A percentile compares a stretch with the other conserved stretches of the same genome.
phyloP scores from a whole-genome alignment of 1,140 invertebrate species.

The Papilio machaon region DNA sequence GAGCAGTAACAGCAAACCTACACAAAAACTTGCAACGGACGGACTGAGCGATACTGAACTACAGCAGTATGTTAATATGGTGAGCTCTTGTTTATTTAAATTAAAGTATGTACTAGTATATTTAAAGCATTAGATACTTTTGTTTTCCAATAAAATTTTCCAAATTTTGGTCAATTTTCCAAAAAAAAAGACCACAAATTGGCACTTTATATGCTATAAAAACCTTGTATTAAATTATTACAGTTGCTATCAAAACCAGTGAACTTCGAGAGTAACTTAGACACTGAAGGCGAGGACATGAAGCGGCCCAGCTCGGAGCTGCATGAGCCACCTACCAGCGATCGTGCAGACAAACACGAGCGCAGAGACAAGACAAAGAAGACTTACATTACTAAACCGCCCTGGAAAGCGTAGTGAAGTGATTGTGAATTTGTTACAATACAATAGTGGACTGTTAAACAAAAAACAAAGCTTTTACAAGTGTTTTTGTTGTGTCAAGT shows the following conservation, averaged over 20 bases:
- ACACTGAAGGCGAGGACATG: conserved; percentile 2
- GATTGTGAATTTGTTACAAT: neutral
- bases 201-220: too few relatives aligned
- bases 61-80: conserved; percentile 74
- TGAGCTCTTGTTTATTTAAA: conserved; percentile 41
- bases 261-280: conserved; percentile 44
- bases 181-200: too few relatives aligned
- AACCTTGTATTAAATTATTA: conserved; percentile 28
- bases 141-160: too few relatives aligned
- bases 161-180: too few relatives aligned
- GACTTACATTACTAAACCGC: conserved; percentile 60
- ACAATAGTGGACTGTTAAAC: neutral
- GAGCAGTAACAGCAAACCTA: neutral
- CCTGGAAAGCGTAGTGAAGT: conserved; percentile 64
- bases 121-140: too few relatives aligned
- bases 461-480: neutral
- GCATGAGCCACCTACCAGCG: conserved; percentile 50
- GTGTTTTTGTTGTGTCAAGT: too few relatives aligned
- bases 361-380: conserved; percentile 41
- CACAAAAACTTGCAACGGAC: conserved; percentile 47
- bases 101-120: neutral
- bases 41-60: conserved; percentile 67
- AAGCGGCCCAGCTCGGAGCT: neutral
- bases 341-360: conserved; percentile 43
- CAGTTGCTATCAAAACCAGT: conserved; percentile 69